Conservation (phyloP, 2,797 vertebrate species). For the Acanthurus tractus region DNA sequence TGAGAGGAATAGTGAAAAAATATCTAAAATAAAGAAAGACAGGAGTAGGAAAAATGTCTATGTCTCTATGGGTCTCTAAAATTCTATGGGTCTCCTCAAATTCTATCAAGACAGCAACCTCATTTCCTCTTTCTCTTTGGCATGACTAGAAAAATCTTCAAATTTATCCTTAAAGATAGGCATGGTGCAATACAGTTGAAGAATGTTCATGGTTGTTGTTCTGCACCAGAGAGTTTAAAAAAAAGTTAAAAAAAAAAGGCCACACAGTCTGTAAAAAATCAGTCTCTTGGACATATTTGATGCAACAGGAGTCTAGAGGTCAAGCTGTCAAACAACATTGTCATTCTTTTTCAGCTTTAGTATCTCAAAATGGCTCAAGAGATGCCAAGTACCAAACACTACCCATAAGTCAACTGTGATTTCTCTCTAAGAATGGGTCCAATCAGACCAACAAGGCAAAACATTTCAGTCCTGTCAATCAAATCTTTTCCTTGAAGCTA, state of each 20-base stretch:
- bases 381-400: neutral
- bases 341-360: conserved; percentile 1
- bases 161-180: conserved; percentile 19
- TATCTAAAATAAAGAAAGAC: conserved; percentile 21
- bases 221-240: neutral
- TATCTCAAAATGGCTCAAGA: conserved; percentile 18
- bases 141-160: conserved; percentile 15
- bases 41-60: conserved; percentile 27
- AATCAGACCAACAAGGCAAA: conserved; percentile 55
- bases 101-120: conserved; percentile 34
- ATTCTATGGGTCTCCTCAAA: conserved; percentile 62
- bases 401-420: neutral
- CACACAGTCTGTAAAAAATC: conserved; percentile 18
- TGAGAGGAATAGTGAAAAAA: conserved; percentile 28
- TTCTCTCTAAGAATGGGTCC: conserved; percentile 52
- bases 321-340: conserved; percentile 11
- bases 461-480: conserved; percentile 69
- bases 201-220: conserved; percentile 6
- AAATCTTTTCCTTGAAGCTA: conserved; percentile 64
- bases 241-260: too few species aligned
- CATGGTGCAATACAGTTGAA: neutral
- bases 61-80: conserved; percentile 35
- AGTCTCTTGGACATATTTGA: conserved; percentile 27
- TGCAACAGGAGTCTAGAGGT: conserved; percentile 15
- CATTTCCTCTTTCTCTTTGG: conserved; percentile 5